Evolutionary conservation across 2,113 vertebrate species (phyloP).

Genomic region (Chaenogobius annularis): DNA sequence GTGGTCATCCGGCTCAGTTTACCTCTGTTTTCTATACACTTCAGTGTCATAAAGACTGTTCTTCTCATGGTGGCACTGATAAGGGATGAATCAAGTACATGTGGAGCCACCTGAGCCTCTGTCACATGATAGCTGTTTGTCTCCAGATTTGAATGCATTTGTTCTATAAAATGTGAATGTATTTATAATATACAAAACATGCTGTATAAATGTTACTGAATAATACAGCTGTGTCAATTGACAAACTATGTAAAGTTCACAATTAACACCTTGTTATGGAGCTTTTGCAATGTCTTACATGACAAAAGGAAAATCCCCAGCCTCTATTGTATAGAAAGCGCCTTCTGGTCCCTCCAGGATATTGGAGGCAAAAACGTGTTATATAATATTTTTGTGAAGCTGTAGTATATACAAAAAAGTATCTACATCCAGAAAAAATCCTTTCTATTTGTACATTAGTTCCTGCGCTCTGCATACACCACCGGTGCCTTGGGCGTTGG

Average conservation of each 20-base stretch:
- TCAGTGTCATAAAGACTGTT: conserved; percentile 14
- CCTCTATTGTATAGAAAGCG: not conserved
- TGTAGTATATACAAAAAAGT: not conserved
- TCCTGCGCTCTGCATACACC: not conserved
- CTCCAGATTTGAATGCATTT: not conserved
- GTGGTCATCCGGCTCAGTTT: conserved; percentile 14
- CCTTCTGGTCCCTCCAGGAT: not conserved
- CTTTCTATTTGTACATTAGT: no score
- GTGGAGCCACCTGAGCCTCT: not conserved
- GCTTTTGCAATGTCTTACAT: not conserved
- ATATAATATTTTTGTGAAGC: not conserved
- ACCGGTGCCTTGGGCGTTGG: conserved; percentile 4
- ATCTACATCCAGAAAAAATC: no score
- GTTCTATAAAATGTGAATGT: not conserved
- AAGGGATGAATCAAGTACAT: not conserved
- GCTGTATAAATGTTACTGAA: not conserved
- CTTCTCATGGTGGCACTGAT: not conserved
- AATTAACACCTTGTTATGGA: not conserved
- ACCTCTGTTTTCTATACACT: not conserved
- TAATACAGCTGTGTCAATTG: not conserved
- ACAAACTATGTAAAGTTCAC: not conserved
- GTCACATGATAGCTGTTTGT: not conserved
- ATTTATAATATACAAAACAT: not conserved
- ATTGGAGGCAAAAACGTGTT: not conserved
- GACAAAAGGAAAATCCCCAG: not conserved